Percentiles rank a stretch among this genome's conserved stretches.
phyloP scores from a whole-genome alignment of 2,888 invertebrate genomes.

The Eucriotettix oculatus region DNA sequence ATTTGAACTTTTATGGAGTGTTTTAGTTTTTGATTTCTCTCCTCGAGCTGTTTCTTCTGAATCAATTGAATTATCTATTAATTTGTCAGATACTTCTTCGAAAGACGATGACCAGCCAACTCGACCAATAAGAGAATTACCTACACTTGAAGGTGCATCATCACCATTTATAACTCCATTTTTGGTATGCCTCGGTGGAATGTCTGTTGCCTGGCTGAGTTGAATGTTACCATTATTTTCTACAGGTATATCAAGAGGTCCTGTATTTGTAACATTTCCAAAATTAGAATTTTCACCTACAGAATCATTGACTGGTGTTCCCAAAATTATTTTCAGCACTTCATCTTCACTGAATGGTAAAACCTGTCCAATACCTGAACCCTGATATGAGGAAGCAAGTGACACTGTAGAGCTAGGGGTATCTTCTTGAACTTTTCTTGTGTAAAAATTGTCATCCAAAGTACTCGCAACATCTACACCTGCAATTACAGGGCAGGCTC shows the following conservation, averaged over 20 bases:
- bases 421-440: constrained; percentile 14
- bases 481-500: constrained; percentile 44
- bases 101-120: constrained; percentile 45
- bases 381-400: constrained; percentile 8
- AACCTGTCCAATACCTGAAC: constrained; percentile 6
- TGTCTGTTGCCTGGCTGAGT: constrained; percentile 9
- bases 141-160: constrained; percentile 24
- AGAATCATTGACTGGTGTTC: constrained; percentile 24
- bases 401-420: constrained; percentile 1
- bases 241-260: not conserved
- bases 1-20: not conserved
- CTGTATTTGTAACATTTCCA: not conserved
- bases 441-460: constrained; percentile 17
- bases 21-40: not conserved
- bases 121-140: constrained; percentile 47
- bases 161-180: constrained; percentile 7
- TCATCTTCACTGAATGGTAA: constrained; percentile 45
- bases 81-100: constrained; percentile 29
- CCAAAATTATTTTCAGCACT: constrained; percentile 50
- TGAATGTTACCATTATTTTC: not conserved
- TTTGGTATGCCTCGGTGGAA: constrained; percentile 13
- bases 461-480: constrained; percentile 58
- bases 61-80: not conserved
- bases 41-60: constrained; percentile 19
- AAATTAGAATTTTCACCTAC: not conserved